phyloP scores from a whole-genome alignment of 2,113 vertebrate species.

The Kryptolebias marmoratus region DNA sequence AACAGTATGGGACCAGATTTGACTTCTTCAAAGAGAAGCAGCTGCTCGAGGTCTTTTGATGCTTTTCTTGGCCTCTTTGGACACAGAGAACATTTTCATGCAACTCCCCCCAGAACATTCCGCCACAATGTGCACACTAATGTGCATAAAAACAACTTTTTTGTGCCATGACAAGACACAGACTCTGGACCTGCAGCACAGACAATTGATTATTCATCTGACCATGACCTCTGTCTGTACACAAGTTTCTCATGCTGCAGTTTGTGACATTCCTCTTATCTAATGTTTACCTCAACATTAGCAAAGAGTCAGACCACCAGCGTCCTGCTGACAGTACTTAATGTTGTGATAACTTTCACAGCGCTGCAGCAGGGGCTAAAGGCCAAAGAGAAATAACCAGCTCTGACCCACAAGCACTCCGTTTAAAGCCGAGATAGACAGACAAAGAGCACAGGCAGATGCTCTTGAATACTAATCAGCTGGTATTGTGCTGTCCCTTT shows the following conservation, averaged over 20 bases:
- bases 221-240: conserved; percentile 5
- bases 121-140: conserved; percentile 37
- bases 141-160: conserved; percentile 40
- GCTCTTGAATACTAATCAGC: conserved; percentile 71
- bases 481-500: conserved; percentile 63
- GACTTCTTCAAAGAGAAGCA: conserved; percentile 72
- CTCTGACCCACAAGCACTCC: conserved; percentile 54
- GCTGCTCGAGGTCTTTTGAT: conserved; percentile 70
- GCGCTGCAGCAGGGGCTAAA: conserved; percentile 28
- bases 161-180: conserved; percentile 45
- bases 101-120: conserved; percentile 36
- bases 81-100: conserved; percentile 52
- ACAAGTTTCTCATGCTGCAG: background rate
- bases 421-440: conserved; percentile 65
- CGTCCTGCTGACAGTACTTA: conserved; percentile 44
- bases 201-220: conserved; percentile 1
- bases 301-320: conserved; percentile 40
- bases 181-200: conserved; percentile 26
- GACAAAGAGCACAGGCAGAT: conserved; percentile 66
- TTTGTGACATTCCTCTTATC: conserved; percentile 60
- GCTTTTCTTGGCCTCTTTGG: conserved; percentile 57
- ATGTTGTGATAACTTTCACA: conserved; percentile 20
- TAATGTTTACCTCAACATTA: conserved; percentile 56
- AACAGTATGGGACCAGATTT: conserved; percentile 53
- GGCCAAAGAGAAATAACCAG: conserved; percentile 50